phyloP scores from a whole-genome alignment of 2,797 vertebrate genomes.

The Pelochelys cantorii region DNA sequence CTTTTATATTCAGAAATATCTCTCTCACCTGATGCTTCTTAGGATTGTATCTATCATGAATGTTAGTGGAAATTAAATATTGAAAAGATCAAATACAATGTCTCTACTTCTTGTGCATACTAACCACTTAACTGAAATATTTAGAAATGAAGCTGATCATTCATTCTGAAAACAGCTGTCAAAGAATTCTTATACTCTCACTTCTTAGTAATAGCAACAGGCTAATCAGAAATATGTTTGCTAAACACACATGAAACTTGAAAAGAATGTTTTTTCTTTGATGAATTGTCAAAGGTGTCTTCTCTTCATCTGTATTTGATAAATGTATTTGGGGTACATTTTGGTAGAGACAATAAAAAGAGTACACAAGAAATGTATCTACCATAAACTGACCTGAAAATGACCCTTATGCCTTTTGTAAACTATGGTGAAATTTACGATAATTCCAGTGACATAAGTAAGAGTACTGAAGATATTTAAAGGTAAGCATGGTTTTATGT shows the following conservation, averaged over 20 bases:
- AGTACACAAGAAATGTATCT: not conserved
- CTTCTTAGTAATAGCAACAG: not conserved
- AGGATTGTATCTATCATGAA: not conserved
- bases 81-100: not conserved
- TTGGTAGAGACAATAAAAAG: not conserved
- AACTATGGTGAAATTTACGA: not conserved
- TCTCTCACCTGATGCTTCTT: not conserved
- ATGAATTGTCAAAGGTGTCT: not conserved
- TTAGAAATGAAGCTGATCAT: not conserved
- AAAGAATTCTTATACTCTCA: not conserved
- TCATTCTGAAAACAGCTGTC: not conserved
- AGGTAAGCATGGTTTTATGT: not conserved
- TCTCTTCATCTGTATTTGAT: not conserved
- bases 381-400: not conserved
- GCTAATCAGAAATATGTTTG: not conserved
- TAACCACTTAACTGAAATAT: not conserved
- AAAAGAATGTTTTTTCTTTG: not conserved
- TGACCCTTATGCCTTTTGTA: not conserved
- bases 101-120: not conserved
- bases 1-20: not conserved
- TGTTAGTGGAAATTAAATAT: not conserved
- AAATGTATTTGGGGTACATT: not conserved
- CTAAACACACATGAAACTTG: not conserved
- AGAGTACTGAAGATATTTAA: not conserved
- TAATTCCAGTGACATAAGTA: not conserved